Conservation (phyloP, 2,113 vertebrate species). For the Bungarus multicinctus region DNA sequence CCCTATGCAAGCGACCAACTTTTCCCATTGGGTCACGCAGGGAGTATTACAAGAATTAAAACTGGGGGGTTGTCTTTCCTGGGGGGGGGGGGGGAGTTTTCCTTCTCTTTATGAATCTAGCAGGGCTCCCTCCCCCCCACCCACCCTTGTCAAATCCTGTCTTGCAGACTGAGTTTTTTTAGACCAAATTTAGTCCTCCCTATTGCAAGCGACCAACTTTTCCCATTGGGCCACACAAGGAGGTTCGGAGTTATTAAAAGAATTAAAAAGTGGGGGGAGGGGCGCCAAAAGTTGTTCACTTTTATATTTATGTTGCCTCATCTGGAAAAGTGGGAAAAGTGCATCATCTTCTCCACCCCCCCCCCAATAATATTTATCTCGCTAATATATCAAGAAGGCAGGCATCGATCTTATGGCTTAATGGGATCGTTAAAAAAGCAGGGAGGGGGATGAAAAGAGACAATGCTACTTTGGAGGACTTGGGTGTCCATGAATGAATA, state of each 20-base stretch:
- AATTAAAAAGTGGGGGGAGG: too few relatives aligned
- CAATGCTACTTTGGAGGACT: not conserved
- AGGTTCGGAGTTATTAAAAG: not conserved
- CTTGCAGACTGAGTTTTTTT: not conserved
- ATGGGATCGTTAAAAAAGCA: conserved; percentile 41
- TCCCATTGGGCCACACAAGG: not conserved
- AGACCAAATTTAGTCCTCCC: not conserved
- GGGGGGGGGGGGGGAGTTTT: too few relatives aligned
- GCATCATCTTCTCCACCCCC: not conserved
- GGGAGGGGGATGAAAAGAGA: conserved; percentile 1
- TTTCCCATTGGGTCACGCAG: not conserved
- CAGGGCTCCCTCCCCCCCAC: not conserved
- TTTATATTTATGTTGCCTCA: not conserved
- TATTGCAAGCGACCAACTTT: conserved; percentile 19
- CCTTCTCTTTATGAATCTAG: not conserved
- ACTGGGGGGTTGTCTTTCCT: too few relatives aligned
- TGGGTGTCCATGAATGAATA: not conserved
- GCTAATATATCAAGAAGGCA: not conserved
- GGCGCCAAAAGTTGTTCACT: rapidly evolving
- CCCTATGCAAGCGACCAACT: conserved; percentile 14
- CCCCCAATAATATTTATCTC: not conserved
- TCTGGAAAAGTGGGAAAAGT: not conserved
- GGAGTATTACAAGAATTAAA: not conserved
- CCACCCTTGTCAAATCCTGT: not conserved
- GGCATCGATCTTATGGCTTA: conserved; percentile 20